Percentiles rank a stretch among this genome's conserved stretches.
Evolutionary conservation across 2,797 vertebrate species (phyloP).

Genomic region (Amniataba percoides): DNA sequence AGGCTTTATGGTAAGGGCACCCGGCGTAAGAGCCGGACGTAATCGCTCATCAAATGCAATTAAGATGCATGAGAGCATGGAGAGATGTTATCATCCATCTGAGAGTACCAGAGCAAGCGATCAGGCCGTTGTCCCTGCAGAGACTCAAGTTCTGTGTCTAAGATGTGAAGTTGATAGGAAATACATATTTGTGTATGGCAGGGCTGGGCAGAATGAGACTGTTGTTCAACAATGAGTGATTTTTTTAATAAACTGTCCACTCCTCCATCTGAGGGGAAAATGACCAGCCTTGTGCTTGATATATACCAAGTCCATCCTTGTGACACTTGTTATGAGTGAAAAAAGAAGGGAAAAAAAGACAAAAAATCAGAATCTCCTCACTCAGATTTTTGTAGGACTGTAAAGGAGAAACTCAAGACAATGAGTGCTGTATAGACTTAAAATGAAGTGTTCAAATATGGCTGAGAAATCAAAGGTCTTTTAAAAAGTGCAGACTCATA

Average conservation of each 20-base stretch:
- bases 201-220: not conserved
- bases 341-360: not conserved
- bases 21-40: slow-evolving; percentile 56
- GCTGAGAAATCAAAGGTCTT: not conserved
- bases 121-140: slow-evolving; percentile 38
- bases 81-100: slow-evolving; percentile 71
- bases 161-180: slow-evolving; percentile 45
- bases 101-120: slow-evolving; percentile 59
- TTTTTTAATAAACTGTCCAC: not conserved
- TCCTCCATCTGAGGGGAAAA: not conserved
- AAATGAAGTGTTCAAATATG: not conserved
- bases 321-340: not conserved
- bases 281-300: not conserved
- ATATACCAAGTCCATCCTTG: not conserved
- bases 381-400: not conserved
- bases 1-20: slow-evolving; percentile 65
- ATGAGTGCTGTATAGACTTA: not conserved
- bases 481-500: not conserved
- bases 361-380: not conserved
- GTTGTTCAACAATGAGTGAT: no score
- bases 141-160: slow-evolving; percentile 44
- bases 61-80: slow-evolving; percentile 67
- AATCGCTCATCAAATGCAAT: slow-evolving; percentile 71
- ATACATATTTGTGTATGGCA: not conserved
- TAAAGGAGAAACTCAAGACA: not conserved